phyloP scores from a whole-genome alignment of 2,888 invertebrate species.

The Ametastegia equiseti region DNA sequence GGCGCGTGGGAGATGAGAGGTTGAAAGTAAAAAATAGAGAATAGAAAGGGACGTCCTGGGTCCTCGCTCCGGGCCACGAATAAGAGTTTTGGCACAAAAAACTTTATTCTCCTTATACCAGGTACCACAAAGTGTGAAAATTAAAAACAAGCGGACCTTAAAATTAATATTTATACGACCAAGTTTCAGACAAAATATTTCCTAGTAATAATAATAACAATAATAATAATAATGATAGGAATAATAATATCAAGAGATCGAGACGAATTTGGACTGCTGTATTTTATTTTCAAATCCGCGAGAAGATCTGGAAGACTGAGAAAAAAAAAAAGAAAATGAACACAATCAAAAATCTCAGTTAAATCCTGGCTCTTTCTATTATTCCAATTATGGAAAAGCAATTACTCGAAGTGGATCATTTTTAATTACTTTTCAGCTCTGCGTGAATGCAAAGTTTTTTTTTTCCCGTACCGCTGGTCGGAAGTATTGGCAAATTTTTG shows the following conservation, averaged over 20 bases:
- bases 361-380: neutral
- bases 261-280: neutral
- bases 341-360: neutral
- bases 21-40: neutral
- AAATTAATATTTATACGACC: constrained; percentile 44
- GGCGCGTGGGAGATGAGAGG: constrained; percentile 36
- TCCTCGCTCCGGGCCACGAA: neutral
- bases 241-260: too few relatives aligned
- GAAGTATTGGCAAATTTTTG: neutral
- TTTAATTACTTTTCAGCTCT: constrained; percentile 1
- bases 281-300: neutral
- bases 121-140: constrained; percentile 29
- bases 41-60: constrained; percentile 23
- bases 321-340: neutral
- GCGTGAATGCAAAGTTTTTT: neutral
- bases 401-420: neutral
- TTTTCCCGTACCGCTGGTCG: neutral
- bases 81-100: constrained; percentile 4
- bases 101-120: constrained; percentile 26
- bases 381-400: constrained; percentile 10
- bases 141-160: constrained; percentile 37
- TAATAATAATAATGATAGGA: neutral
- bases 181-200: neutral
- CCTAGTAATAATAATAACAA: neutral
- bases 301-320: neutral